Evolutionary conservation across 1,140 invertebrate genomes (phyloP).

Genomic region (Aphidius gifuensis): DNA sequence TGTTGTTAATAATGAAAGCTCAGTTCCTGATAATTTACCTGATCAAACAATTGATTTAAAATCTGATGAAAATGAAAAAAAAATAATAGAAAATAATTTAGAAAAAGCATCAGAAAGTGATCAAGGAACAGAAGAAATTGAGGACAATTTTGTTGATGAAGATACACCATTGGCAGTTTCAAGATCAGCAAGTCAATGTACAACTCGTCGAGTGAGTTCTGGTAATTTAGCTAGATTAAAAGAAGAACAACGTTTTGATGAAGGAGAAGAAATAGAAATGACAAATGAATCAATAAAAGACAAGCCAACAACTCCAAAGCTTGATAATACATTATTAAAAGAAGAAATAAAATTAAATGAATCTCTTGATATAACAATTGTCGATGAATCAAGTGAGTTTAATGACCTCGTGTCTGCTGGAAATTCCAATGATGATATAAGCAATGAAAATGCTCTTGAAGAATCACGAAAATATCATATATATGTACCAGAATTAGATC

Average conservation of each 20-base stretch:
- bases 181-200: slow-evolving; percentile 29
- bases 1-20: slow-evolving; percentile 1
- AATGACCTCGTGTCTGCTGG: slow-evolving; percentile 1
- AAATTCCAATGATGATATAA: not conserved
- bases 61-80: slow-evolving; percentile 15
- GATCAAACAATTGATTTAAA: not conserved
- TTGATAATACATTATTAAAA: too few species aligned
- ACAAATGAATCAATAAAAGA: not conserved
- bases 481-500: slow-evolving; percentile 23
- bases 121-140: slow-evolving; percentile 11
- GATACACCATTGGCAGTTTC: slow-evolving; percentile 24
- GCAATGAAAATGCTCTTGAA: slow-evolving; percentile 17
- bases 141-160: slow-evolving; percentile 20
- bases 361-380: not conserved
- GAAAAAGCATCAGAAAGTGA: slow-evolving; percentile 18
- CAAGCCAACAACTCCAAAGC: too few species aligned
- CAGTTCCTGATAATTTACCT: not conserved
- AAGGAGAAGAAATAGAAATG: slow-evolving; percentile 12
- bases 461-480: slow-evolving; percentile 24
- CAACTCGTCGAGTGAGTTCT: slow-evolving; percentile 25
- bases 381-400: slow-evolving; percentile 4
- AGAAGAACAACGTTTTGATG: slow-evolving; percentile 15
- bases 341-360: too few species aligned
- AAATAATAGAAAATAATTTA: slow-evolving; percentile 7
- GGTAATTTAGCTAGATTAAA: slow-evolving; percentile 21